Evolutionary conservation across 1,140 invertebrate genomes (phyloP).

Genomic region (Drosophila prosaltans): DNA sequence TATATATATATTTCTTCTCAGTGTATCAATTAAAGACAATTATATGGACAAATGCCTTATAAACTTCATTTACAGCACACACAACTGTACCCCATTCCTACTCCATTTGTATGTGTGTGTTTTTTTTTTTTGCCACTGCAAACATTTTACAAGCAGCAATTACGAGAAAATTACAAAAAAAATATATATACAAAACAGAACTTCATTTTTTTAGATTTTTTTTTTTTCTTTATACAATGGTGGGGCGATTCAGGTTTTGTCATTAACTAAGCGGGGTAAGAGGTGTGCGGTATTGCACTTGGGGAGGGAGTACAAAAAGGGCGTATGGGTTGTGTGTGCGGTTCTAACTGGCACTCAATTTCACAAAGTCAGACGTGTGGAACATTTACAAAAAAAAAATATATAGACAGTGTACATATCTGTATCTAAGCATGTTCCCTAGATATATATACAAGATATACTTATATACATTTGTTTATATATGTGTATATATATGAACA

Average conservation of each 20-base stretch:
- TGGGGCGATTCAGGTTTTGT: slow-evolving; percentile 30
- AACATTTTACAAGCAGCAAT: slow-evolving; percentile 8
- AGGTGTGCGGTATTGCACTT: not conserved
- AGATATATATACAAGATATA: not conserved
- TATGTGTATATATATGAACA: slow-evolving; percentile 17
- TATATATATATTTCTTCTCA: not conserved
- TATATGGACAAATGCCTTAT: slow-evolving; percentile 20
- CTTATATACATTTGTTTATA: slow-evolving; percentile 1
- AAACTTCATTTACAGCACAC: slow-evolving; percentile 10
- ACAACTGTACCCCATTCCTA: not conserved
- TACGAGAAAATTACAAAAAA: slow-evolving; percentile 4
- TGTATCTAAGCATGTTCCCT: not conserved
- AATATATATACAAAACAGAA: slow-evolving; percentile 1
- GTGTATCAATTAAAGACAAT: slow-evolving; percentile 28
- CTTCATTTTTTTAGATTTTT: slow-evolving; percentile 9
- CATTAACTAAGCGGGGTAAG: slow-evolving; percentile 9
- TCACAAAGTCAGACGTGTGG: slow-evolving; percentile 28
- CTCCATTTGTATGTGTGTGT: not conserved
- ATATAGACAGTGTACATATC: not conserved
- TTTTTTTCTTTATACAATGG: slow-evolving; percentile 25
- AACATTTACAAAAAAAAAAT: slow-evolving; percentile 30
- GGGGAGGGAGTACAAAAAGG: not conserved
- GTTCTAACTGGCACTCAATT: slow-evolving; percentile 47
- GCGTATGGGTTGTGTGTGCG: not conserved
- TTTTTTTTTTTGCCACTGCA: slow-evolving; percentile 8